Base-by-base conservation (phyloP, 23 tunicate species). In the Halocynthia roretzi region DNA sequence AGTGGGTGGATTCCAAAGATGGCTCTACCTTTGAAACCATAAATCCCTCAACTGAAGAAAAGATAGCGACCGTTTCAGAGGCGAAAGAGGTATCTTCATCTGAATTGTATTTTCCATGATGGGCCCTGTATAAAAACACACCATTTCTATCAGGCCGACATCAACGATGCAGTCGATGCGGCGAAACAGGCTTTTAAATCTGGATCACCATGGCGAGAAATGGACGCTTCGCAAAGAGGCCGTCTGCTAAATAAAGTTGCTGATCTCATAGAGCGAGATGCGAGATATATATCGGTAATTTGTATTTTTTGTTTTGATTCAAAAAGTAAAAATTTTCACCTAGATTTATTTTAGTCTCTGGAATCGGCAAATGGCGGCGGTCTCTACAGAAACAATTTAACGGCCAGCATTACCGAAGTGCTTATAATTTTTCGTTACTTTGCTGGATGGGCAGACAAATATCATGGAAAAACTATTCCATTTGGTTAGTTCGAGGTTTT, bases 211-310 rank as follows among this genome's bases (percentile, higher is more conserved):
- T 92, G 98, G 98, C 74, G 98, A 64, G 82, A 79, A 21, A 92
- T 92, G 98, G 90, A 86, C 83, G 91, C 98, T 76, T 86, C 98
- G 8, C 76, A 86, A 5, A 80, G 99, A 76, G 96, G 96, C 6
- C 51, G 31, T 52, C 77, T 96, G 60, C 51, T 96, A 54, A 80
- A 85, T 60, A 80, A 84, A 56, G 64, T 96, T 40, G 99, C 99
- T 17, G 99, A 96, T 83, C 69, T 96, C 56, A 96, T 96, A 52
- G 85, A 90, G 61, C 80, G 96, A 11, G 91, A 96, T 63, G 62
- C 87, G 53, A 85, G 79, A 53, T 86, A 88, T 65, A 86, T 96
- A 17, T 93, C 99, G 57, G 96, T 92, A 50, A 86, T 31, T 31
- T 31, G 44, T 31, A 31, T 31, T 31, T 31, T 31, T 31, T 31